These are phyloP conservation scores for Podotricha telesiphe DNA, from an alignment of 2,888 invertebrate genomes.

Conservation along the genomic window DNA sequence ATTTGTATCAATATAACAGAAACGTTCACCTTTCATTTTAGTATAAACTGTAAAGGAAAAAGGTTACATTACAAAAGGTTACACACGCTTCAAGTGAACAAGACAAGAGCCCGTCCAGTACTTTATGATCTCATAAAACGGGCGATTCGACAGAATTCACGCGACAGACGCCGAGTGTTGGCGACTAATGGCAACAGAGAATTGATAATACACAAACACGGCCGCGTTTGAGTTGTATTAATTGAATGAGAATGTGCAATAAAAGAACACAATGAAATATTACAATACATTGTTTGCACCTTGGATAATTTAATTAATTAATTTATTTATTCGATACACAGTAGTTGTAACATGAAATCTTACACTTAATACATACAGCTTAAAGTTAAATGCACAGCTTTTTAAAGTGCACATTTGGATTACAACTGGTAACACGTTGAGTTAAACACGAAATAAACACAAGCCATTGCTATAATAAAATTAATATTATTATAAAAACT, in stretches of 20 bases:
- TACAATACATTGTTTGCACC: no score
- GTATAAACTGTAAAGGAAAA: constrained; percentile 50
- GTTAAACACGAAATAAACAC: no score
- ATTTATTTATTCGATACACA: no score
- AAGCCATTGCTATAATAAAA: no score
- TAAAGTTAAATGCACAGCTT: no score
- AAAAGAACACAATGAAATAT: not conserved
- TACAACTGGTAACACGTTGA: no score
- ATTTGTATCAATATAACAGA: not conserved
- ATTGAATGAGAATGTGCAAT: constrained; percentile 8
- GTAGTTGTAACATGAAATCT: no score
- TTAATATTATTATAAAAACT: no score
- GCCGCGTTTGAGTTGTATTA: not conserved
- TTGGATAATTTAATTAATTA: no score
- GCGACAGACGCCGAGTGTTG: constrained; percentile 45
- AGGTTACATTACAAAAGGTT: constrained; percentile 59
- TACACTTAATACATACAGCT: no score
- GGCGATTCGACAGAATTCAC: constrained; percentile 57
- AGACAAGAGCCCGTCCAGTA: constrained; percentile 65
- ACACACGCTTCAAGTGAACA: constrained; percentile 56
- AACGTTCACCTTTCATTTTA: constrained; percentile 46
- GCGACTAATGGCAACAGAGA: constrained; percentile 39
- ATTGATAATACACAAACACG: constrained; percentile 21
- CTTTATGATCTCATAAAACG: constrained; percentile 73
- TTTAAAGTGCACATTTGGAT: no score